A percentile compares a stretch with the other conserved stretches of the same genome.
These are phyloP conservation scores for Laterallus jamaicensis DNA, from an alignment of 2,113 vertebrate genomes.

Conservation along the genomic window DNA sequence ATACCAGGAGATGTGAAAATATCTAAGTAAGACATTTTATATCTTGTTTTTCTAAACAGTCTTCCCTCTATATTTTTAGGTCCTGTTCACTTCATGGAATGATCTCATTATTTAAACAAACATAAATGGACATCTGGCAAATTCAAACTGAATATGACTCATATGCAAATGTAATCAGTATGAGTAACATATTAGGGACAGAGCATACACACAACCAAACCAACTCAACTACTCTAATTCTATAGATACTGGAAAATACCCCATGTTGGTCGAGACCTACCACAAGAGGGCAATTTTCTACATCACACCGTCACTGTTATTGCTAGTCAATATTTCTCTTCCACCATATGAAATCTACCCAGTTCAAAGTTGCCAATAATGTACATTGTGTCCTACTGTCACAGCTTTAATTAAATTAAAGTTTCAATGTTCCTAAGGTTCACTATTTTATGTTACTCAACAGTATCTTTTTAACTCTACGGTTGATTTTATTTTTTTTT, in stretches of 20 bases:
- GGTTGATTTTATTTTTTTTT: neutral
- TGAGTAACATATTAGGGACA: neutral
- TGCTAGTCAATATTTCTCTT: neutral
- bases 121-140: slow-evolving; percentile 37
- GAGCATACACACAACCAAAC: neutral
- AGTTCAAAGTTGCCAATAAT: neutral
- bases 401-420: neutral
- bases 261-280: neutral
- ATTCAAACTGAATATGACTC: slow-evolving; percentile 6
- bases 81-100: slow-evolving; percentile 23
- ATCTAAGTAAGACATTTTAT: neutral
- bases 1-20: neutral
- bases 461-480: neutral
- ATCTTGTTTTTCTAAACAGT: neutral
- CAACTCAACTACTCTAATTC: neutral
- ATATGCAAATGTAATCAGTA: slow-evolving; percentile 27
- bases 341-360: neutral
- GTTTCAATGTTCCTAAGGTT: neutral
- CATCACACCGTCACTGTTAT: neutral
- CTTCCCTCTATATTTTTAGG: slow-evolving; percentile 20
- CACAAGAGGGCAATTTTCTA: neutral
- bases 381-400: neutral
- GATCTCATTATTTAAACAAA: slow-evolving; percentile 60
- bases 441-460: neutral
- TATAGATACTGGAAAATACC: neutral